Conservation (phyloP, 1,140 invertebrate genomes). For the Ips nitidus region DNA sequence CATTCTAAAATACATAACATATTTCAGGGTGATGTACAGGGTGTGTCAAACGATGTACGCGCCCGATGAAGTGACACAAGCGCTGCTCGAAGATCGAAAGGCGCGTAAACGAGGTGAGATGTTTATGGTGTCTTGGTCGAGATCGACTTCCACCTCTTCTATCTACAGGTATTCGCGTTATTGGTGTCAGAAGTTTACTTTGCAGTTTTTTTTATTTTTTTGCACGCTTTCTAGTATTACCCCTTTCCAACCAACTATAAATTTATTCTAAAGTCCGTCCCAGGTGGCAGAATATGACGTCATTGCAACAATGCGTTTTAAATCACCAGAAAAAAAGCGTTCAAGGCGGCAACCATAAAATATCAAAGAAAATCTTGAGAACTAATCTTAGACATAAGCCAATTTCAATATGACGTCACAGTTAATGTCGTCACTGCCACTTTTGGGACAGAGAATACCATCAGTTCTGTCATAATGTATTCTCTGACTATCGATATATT, state of each 20-base stretch:
- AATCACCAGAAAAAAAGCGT: constrained; percentile 1
- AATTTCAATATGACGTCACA: too few relatives aligned
- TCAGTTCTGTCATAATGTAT: too few relatives aligned
- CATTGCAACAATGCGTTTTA: constrained; percentile 5
- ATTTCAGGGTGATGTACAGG: constrained; percentile 35
- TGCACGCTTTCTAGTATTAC: constrained; percentile 2
- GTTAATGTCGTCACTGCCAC: too few relatives aligned
- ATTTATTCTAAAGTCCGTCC: constrained; percentile 9
- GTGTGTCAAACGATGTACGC: constrained; percentile 52
- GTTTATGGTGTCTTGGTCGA: constrained; percentile 66
- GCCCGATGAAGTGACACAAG: constrained; percentile 59
- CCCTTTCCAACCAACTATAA: background rate
- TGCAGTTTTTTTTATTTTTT: background rate
- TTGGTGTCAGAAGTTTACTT: constrained; percentile 24
- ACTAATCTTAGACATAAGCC: too few relatives aligned
- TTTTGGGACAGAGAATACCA: too few relatives aligned
- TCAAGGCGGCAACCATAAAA: background rate
- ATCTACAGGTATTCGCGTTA: constrained; percentile 59
- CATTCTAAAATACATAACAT: background rate
- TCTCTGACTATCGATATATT: too few relatives aligned
- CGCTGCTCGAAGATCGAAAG: constrained; percentile 55
- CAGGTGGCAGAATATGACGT: background rate
- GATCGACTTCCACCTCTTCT: constrained; percentile 64
- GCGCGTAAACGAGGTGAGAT: constrained; percentile 59
- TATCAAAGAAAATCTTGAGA: too few relatives aligned